Base-by-base conservation (phyloP, 2,888 invertebrate genomes). In the Penaeus monodon region DNA sequence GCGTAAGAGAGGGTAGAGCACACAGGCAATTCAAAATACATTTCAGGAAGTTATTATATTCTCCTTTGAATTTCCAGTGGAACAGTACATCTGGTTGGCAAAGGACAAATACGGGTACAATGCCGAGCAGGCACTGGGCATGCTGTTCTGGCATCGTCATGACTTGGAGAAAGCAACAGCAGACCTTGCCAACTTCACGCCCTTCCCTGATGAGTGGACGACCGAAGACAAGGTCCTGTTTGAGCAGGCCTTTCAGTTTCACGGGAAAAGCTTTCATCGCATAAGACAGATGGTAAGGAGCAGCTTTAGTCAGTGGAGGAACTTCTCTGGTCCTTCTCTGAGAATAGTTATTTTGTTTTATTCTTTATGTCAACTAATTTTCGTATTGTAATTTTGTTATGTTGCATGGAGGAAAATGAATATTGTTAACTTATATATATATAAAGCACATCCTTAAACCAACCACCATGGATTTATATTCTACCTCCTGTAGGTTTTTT, bases 111-210 rank as follows among this genome's bases (percentile, higher is more conserved):
- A 97, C 94, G 98, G 98, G 65, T 99, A 99, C 92, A 98, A 98
- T 93, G 97, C 97, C 73, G 98, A 99, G 93, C 98, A 99, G 93
- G 98, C 99, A 33, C 93, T 99, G 88, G 99, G 99, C 22, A 98
- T 99, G 97, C 93, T 99, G 68, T 98, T 98, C 93, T 99, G 98
- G 98, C 98, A 99, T 92, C 98, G 98, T 93, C 98, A 99, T 93
- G 97, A 98, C 92, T 94, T 99, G 89, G 97, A 96, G 91, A 94
- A 97, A 91, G 98, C 99, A 17, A 96, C 98, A 33, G 94, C 96
- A 92, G 99, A 99, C 92, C 94, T 99, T 91, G 97, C 98, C 2
- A 99, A 99, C 93, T 99, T 98, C 92, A 98, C 98, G 88, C 99
- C 99, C 1, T 98, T 98, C 91, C 98, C 98, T 24, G 98, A 99